Percentiles rank a stretch among this genome's conserved stretches.
Evolutionary conservation across 2,113 vertebrate genomes (phyloP).

Genomic region (Pituophis catenifer): DNA sequence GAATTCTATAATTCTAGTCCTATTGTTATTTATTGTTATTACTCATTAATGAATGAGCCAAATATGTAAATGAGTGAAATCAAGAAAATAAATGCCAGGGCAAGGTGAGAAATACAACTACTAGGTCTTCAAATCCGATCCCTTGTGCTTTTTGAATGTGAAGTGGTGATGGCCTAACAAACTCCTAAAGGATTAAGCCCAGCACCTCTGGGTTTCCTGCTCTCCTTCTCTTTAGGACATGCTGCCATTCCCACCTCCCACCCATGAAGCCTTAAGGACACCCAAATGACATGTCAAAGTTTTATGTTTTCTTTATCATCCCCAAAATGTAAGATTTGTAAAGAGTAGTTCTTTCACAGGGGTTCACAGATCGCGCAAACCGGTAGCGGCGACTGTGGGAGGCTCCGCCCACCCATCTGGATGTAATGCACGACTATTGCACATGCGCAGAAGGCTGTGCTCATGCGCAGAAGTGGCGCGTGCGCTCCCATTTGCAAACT

Average conservation of each 20-base stretch:
- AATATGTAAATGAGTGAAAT: background rate
- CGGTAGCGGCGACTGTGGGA: no score
- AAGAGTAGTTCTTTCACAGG: background rate
- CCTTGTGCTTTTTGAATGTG: background rate
- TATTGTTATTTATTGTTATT: background rate
- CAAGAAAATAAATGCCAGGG: background rate
- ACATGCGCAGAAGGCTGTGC: no score
- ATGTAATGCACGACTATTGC: no score
- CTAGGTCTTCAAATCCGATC: background rate
- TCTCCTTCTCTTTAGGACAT: background rate
- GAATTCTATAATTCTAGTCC: background rate
- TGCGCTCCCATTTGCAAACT: no score
- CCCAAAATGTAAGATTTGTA: background rate
- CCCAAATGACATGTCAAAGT: background rate
- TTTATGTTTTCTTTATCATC: background rate
- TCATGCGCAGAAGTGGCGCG: no score
- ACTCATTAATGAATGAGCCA: background rate
- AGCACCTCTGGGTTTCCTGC: background rate
- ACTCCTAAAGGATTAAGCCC: background rate
- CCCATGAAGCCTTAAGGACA: background rate
- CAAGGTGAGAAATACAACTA: background rate
- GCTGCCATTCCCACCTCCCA: background rate
- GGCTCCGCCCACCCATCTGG: no score
- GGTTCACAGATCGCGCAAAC: background rate
- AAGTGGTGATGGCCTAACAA: background rate